Conservation (phyloP, 2,888 invertebrate genomes). For the Diogma glabrata region DNA sequence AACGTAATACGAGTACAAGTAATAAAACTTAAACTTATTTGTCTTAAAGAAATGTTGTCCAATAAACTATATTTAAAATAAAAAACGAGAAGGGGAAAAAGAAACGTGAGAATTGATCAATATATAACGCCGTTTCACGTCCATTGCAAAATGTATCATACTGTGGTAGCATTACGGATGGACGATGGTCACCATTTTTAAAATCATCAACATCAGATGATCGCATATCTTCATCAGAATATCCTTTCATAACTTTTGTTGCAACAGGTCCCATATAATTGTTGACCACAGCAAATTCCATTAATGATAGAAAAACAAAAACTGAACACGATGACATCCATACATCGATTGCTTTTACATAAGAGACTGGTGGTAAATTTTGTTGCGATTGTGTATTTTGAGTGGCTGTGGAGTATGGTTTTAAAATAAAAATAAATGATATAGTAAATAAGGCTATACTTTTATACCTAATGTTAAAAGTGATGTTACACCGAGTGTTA, state of each 20-base stretch:
- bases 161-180: conserved; percentile 59
- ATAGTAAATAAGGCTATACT: too few relatives aligned
- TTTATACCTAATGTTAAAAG: conserved; percentile 62
- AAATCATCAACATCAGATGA: conserved; percentile 53
- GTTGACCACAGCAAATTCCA: conserved; percentile 85
- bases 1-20: too few relatives aligned
- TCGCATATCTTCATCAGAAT: conserved; percentile 71
- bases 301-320: conserved; percentile 79
- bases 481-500: conserved; percentile 79
- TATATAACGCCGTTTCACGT: conserved; percentile 65
- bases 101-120: conserved; percentile 77
- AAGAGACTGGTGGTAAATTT: conserved; percentile 79
- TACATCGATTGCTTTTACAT: conserved; percentile 85
- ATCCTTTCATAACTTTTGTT: conserved; percentile 82
- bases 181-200: conserved; percentile 48
- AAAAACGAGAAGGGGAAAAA: conserved; percentile 86
- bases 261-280: conserved; percentile 77
- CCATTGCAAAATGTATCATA: conserved; percentile 78
- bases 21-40: too few relatives aligned
- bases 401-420: conserved; percentile 53
- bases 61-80: conserved; percentile 80
- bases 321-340: conserved; percentile 91
- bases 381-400: conserved; percentile 89
- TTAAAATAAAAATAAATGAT: too few relatives aligned
- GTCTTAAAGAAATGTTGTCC: conserved; percentile 66